Evolutionary conservation across 2,888 invertebrate genomes (phyloP), one percentile per base, ranked within the genome.

Genomic region (Macropis europaea): DNA sequence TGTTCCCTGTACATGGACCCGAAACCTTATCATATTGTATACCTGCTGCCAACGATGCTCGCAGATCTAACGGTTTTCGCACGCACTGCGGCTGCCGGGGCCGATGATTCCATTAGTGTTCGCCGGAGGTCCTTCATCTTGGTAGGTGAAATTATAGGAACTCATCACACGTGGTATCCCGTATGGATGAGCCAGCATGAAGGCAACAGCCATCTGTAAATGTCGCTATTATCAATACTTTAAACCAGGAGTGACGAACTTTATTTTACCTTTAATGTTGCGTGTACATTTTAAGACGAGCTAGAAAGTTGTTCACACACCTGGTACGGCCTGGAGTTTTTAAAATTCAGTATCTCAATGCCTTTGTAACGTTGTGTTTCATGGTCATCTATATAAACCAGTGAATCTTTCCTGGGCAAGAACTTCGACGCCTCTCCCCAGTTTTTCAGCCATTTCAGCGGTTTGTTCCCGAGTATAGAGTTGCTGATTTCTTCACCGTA

Each of bases 341-440:
- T 95, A 89, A 95, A 93, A 1, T 94, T 95, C 3, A 96, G 90
- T 47, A 95, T 93, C 47, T 92, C 24, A n/a, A n/a, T 7, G 7
- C 94, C 75, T 94, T 93, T 3, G n/a, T 94, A 95, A 82, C 97
- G 92, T 88, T 97, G 97, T 85, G 95, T 97, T 88, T 98, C 98
- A 85, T 98, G 97, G 90, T 98, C 98, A 86, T 97, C 97, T 54
- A 97, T 93, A 86, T 97, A 97, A 13, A 95, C 93, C 0, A 97
- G 84, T 1, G 96, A 93, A 71, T 93, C 92, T 0, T 85, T 86
- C 0, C 92, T 92, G 19, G 92, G 91, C 0, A 95, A 82, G 30
- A 96, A 91, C 13, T 92, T 92, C 95, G 96, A 96, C 0, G 92
- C 89, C 22, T 95, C 95, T 84, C 91, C 92, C 91, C 93, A 95